Evolutionary conservation across 64 coral and sea anemone species (phyloP), one percentile per base, ranked within the genome.

Genomic region (Pachyseris speciosa): DNA sequence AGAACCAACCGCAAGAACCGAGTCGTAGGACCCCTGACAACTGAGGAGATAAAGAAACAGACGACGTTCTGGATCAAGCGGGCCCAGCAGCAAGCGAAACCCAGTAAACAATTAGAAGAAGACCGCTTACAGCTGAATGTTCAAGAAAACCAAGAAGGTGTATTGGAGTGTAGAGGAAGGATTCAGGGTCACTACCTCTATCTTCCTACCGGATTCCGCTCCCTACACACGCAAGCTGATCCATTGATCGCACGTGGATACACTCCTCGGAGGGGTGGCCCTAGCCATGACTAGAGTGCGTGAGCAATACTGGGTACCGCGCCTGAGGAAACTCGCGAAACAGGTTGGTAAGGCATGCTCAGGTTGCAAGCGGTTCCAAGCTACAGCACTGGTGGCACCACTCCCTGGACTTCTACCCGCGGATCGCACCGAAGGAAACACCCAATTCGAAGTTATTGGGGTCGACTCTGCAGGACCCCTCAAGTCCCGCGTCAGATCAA

Each of bases 271-370:
- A 19, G 40, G 72, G 28, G 72, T 75, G 7, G 64, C 85, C 24
- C 38, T 94, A 11, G 88, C 80, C 7, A 95, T 95, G 94, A 28
- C 87, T 0, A 95, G 71, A 52, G 81, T 95, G 11, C 57, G 88
- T 38, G 87, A 90, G 24, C 76, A 51, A 29, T 77, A 52, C 48
- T 95, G 80, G 92, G 64, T 94, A 2, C 84, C 92, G 8, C 66
- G 67, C 26, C 39, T 94, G 13, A 47, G 85, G 17, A 81, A 59
- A n/a, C 63, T 88, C 2, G 75, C 47, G 20, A 81, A 66, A 52
- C 40, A 31, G 30, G 64, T 57, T 45, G 4, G 73, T 13, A 83
- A 83, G 22, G 7, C 9, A 19, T 88, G 86, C 39, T 28, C 31
- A 51, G 78, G 92, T 9, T 94, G 92, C 29, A 84, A 84, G 51